These are phyloP conservation scores for Arion vulgaris DNA, from an alignment of 1,140 invertebrate genomes.

Conservation along the genomic window DNA sequence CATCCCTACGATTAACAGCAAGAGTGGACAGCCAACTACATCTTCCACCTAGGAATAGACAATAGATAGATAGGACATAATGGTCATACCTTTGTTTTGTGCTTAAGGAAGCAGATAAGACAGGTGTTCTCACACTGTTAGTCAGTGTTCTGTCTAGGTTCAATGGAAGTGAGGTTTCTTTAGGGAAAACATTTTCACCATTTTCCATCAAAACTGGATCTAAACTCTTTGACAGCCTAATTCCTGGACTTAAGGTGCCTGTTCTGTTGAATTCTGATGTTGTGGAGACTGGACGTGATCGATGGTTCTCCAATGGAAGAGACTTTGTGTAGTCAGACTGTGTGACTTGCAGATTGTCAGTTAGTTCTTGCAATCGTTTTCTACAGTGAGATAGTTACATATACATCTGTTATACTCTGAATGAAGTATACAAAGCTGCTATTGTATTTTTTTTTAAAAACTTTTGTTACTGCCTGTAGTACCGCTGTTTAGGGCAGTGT, in stretches of 20 bases:
- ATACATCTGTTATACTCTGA: too few relatives aligned
- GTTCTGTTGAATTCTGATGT: slow-evolving; percentile 35
- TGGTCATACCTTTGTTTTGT: background rate
- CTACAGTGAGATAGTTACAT: too few relatives aligned
- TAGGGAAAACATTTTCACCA: background rate
- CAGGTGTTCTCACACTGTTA: background rate
- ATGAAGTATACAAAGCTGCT: too few relatives aligned
- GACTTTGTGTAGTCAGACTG: slow-evolving; percentile 42
- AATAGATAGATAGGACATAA: background rate
- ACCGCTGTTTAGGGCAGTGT: too few relatives aligned
- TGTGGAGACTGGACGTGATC: slow-evolving; percentile 41
- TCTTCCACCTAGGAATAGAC: too few relatives aligned
- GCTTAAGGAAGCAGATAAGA: background rate
- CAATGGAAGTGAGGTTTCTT: background rate
- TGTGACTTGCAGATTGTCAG: slow-evolving; percentile 52
- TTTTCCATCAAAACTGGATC: too few relatives aligned
- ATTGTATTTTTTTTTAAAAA: too few relatives aligned
- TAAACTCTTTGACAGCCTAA: background rate
- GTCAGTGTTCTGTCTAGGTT: background rate
- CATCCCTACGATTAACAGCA: too few relatives aligned
- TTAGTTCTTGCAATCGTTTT: slow-evolving; percentile 37
- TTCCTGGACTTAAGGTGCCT: slow-evolving; percentile 22
- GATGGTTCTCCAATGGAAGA: slow-evolving; percentile 44
- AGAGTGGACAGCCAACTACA: too few relatives aligned
- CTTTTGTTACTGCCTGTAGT: too few relatives aligned